Evolutionary conservation across 35 echinoderm and acorn worm genomes (phyloP), one percentile per base, ranked within the genome.

Genomic region (Heliocidaris tuberculata): DNA sequence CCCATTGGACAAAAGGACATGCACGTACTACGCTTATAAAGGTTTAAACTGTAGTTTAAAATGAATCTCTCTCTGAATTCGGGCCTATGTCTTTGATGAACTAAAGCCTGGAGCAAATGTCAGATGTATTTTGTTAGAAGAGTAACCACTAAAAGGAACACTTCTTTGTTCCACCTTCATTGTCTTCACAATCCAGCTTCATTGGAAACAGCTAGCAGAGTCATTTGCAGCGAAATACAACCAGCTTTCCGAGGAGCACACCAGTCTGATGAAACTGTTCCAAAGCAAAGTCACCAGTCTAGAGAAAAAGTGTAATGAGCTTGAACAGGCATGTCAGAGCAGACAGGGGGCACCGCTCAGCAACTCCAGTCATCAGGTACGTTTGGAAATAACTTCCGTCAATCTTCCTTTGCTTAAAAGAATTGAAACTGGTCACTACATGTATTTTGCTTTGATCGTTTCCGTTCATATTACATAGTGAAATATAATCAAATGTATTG

Each of bases 221-320:
- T 93, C 91, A 50, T 52, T 93, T 49, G 48, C 50, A 10, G 21
- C 27, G 12, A 93, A 93, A 13, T 93, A 93, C 50, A 49, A 93
- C 47, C 91, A 93, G 30, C 91, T 93, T 13, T n/a, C 2, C 21
- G 91, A 93, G 91, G 91, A 52, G 15, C 91, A 93, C 48, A 30
- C 50, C 15, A 93, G 12, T 32, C 9, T 50, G 50, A 49, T 93
- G 48, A 93, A 93, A 16, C 50, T 13, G 5, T 50, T 93, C 8
- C 91, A 93, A 48, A 48, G 27, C 21, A 93, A 49, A 16, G 29
- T 93, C 21, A 6, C 47, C 50, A 59, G 15, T 7, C 91, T 93
- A 48, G 91, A 93, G 50, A 93, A n/a, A 3, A 93, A 59, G 91
- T 93, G 91, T 27, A 31, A 49, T 19, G 91, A 93, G 5, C 91